Conservation (phyloP, 2,113 vertebrate genomes). For the Sapayoa aenigma region DNA sequence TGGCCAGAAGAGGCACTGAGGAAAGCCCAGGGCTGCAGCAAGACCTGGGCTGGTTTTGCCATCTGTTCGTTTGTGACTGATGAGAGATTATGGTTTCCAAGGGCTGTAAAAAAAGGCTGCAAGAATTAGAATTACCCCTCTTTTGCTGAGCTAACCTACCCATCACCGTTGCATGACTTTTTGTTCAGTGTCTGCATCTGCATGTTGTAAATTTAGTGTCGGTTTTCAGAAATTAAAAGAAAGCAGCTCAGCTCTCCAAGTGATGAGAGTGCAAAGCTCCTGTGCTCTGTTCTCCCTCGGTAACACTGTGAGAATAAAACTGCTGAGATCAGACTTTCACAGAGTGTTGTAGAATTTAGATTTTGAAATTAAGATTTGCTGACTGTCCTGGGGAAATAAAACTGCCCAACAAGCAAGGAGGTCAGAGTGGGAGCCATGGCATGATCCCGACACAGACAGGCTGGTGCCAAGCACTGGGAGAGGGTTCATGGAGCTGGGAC, state of each 20-base stretch:
- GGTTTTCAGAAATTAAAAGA: background rate
- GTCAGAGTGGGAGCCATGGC: background rate
- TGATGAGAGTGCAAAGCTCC: accelerated
- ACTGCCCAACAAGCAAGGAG: background rate
- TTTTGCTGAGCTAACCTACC: background rate
- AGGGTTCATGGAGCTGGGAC: background rate
- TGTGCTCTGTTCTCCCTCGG: accelerated
- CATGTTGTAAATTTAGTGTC: background rate
- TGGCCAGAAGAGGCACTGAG: background rate
- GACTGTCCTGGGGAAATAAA: background rate
- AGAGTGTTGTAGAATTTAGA: background rate
- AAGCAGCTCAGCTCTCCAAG: background rate
- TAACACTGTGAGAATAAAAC: slow-evolving; percentile 15
- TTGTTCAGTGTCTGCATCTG: background rate
- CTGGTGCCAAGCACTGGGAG: background rate
- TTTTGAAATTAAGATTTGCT: background rate
- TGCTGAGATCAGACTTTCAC: background rate
- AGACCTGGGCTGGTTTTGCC: background rate
- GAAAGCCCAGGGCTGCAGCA: background rate
- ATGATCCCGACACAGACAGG: accelerated
- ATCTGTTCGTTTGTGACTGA: background rate
- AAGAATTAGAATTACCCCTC: background rate
- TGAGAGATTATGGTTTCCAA: background rate
- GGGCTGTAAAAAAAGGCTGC: background rate
- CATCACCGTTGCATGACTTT: background rate